A percentile compares a stretch with the other conserved stretches of the same genome.
These are phyloP conservation scores for Coracopsis vasa DNA, from an alignment of 2,113 vertebrate species.

Conservation along the genomic window DNA sequence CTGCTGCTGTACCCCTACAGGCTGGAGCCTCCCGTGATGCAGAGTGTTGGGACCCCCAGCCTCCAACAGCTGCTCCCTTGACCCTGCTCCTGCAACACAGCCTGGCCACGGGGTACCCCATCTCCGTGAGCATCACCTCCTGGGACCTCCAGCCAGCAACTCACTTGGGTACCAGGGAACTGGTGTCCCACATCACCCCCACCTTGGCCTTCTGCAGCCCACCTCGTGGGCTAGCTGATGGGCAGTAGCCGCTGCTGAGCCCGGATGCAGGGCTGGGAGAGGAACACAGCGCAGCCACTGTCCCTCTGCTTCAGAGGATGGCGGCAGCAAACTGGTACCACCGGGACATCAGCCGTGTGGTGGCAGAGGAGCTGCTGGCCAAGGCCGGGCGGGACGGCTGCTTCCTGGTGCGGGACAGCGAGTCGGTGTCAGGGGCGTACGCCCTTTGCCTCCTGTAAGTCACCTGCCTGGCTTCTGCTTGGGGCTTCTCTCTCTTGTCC, in stretches of 20 bases:
- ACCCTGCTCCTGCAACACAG: not conserved
- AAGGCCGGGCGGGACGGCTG: slow-evolving; percentile 83
- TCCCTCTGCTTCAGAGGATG: slow-evolving; percentile 22
- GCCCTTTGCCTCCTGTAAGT: slow-evolving; percentile 89
- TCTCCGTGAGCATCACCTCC: not conserved
- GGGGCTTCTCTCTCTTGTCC: not conserved
- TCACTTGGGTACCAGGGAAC: accelerated
- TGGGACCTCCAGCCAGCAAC: not conserved
- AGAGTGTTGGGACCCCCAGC: not conserved
- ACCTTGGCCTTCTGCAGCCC: not conserved
- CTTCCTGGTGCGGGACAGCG: slow-evolving; percentile 89
- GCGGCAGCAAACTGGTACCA: slow-evolving; percentile 84
- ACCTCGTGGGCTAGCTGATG: accelerated
- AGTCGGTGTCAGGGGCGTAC: slow-evolving; percentile 86
- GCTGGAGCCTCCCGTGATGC: not conserved
- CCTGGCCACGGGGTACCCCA: accelerated
- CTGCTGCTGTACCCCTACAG: not conserved
- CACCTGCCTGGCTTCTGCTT: not conserved
- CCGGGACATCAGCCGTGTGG: slow-evolving; percentile 84
- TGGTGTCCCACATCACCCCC: accelerated
- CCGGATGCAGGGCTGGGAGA: not conserved
- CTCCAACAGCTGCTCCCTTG: not conserved
- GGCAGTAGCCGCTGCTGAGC: not conserved
- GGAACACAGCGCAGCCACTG: not conserved
- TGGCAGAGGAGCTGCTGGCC: slow-evolving; percentile 85